Evolutionary conservation across 2,797 vertebrate genomes (phyloP), one percentile per base, ranked within the genome.

Genomic region (Peromyscus eremicus): DNA sequence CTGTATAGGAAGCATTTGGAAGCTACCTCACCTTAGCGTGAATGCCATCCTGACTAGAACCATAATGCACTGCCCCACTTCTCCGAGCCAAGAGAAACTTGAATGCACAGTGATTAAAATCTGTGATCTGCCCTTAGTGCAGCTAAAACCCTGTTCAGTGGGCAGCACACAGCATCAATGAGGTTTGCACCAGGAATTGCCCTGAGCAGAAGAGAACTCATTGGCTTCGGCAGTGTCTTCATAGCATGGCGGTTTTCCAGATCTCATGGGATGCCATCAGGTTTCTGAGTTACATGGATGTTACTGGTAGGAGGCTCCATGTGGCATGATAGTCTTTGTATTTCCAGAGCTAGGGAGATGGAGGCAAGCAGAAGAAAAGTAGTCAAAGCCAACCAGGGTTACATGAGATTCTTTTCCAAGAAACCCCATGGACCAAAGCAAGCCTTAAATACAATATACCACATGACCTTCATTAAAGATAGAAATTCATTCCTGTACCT

Each of bases 71-170:
- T 9, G 21, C 10, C 37, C 27, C 7, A 32, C 37, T 70, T 52
- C 21, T 27, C 43, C 16, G 6, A 25, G 27, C 10, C 34, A 60
- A 49, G 62, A 49, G 46, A 75, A 66, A 49, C 10, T 40, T 60
- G 49, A 19, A 19, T 2, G 3, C n/a, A 6, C 11, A 2, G 23
- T 27, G 11, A 14, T 52, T 37, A 90, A 94, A 86, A 23, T n/a
- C 12, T 25, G 27, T 0, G 3, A 37, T 55, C 34, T 86, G 17
- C 40, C 10, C 6, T 6, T 43, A 27, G 14, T 17, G 55, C 0
- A 29, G 7, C 49, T 80, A 62, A 88, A 91, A 73, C 1, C 10
- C 57, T 71, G 19, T 60, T 85, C 29, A 8, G 2, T n/a, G 12
- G 37, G 37, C 1, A 27, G 0, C 5, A 2, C 27, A 52, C 40